Conservation (phyloP, 2,113 vertebrate species). For the Apeltes quadracus region DNA sequence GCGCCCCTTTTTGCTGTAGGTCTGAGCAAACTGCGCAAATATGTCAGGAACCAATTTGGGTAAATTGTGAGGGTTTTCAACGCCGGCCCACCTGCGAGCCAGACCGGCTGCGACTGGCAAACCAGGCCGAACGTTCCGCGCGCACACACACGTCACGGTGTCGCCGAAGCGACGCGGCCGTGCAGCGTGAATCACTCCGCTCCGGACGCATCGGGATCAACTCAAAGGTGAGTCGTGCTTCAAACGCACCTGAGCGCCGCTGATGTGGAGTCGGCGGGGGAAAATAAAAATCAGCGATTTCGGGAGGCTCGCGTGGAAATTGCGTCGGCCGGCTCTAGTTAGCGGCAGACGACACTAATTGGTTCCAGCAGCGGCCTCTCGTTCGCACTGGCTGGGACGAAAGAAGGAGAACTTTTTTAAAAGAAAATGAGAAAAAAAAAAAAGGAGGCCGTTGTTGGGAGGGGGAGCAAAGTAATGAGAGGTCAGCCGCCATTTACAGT, state of each 20-base stretch:
- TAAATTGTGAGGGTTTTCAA: slow-evolving; percentile 53
- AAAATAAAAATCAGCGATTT: slow-evolving; percentile 78
- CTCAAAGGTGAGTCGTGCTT: slow-evolving; percentile 58
- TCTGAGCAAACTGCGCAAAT: slow-evolving; percentile 54
- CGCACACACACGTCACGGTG: slow-evolving; percentile 40
- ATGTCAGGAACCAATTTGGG: slow-evolving; percentile 56
- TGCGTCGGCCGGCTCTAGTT: slow-evolving; percentile 85
- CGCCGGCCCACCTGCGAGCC: slow-evolving; percentile 62
- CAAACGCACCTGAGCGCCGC: slow-evolving; percentile 92
- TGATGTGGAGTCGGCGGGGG: slow-evolving; percentile 86
- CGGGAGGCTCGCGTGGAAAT: slow-evolving; percentile 91
- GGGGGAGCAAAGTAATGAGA: slow-evolving; percentile 79
- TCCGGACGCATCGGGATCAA: slow-evolving; percentile 28
- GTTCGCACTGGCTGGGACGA: slow-evolving; percentile 78
- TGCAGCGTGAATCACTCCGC: slow-evolving; percentile 46
- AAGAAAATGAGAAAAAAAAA: slow-evolving; percentile 7
- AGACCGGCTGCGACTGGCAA: slow-evolving; percentile 56
- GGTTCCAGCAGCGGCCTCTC: slow-evolving; percentile 89
- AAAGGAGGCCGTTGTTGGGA: slow-evolving; percentile 10
- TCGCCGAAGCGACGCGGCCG: slow-evolving; percentile 59
- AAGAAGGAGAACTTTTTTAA: slow-evolving; percentile 16
- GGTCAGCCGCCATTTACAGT: slow-evolving; percentile 85
- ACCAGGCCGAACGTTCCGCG: slow-evolving; percentile 64
- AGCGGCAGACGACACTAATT: slow-evolving; percentile 93
- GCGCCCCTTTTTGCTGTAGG: slow-evolving; percentile 22